These are phyloP conservation scores for Amphipoea oculea DNA, from an alignment of 2,888 invertebrate genomes.

Conservation along the genomic window DNA sequence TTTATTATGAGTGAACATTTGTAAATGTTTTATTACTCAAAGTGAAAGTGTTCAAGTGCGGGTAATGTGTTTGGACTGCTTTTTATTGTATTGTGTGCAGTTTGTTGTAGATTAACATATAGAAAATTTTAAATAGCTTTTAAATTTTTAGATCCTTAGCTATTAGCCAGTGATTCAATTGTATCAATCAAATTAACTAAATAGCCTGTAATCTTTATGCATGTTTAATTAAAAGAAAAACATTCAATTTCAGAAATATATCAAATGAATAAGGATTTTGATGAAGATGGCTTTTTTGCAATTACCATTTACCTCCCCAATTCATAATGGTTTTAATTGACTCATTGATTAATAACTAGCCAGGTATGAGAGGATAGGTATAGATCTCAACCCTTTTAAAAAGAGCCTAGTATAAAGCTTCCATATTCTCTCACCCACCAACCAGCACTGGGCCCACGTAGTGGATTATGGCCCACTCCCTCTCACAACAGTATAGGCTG, in stretches of 20 bases:
- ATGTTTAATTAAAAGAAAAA: no score
- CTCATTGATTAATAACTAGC: not conserved
- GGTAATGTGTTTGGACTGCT: constrained; percentile 33
- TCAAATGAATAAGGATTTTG: not conserved
- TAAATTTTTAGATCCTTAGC: not conserved
- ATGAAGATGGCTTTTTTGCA: not conserved
- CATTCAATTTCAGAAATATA: not conserved
- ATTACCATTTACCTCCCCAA: not conserved
- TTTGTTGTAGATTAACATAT: constrained; percentile 17
- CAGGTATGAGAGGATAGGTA: not conserved
- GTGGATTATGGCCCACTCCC: not conserved
- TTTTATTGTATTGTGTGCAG: constrained; percentile 28
- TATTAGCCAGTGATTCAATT: not conserved
- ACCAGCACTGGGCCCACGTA: not conserved
- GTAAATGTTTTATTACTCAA: constrained; percentile 35
- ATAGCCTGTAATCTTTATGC: not conserved
- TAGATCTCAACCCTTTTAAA: not conserved
- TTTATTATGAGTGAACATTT: constrained; percentile 42
- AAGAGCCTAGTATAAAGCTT: not conserved
- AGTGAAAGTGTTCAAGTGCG: constrained; percentile 49
- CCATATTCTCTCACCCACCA: not conserved
- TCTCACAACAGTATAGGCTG: not conserved
- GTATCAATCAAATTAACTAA: not conserved
- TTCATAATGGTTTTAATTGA: not conserved
- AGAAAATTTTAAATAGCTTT: not conserved